Base-by-base conservation (phyloP, 1,140 invertebrate genomes). In the Temnothorax curvispinosus region DNA sequence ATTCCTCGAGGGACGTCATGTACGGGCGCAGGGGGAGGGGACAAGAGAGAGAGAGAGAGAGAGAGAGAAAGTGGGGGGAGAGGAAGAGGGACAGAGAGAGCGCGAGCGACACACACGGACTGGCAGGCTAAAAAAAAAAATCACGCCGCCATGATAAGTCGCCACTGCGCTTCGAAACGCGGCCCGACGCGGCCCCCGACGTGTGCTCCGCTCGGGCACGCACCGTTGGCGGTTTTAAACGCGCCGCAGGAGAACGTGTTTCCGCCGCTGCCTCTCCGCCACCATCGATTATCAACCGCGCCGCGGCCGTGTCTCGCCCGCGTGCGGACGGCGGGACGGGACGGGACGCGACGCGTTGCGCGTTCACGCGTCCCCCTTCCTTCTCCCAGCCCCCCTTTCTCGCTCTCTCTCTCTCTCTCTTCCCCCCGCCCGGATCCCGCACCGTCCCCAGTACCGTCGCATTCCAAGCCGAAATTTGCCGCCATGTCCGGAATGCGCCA, bases 401-500 rank as follows among this genome's bases (percentile, higher is more conserved):
- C 11, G 1, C 32, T 35, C 58, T 32, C 72, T 27, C 15, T 18
- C 60, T 32, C 1, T 15, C 69, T n/a, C 52, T 38, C 5, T 38
- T 15, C 32, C 15, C 15, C 60, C 0, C 15, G 32, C 3, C 60
- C 15, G 60, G 32, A 13, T 32, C 15, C 15, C 5, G 6, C 60
- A 8, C 32, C 60, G 27, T 35, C 52, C 18, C 44, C 47, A 27
- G 15, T 6, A 38, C 41, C 27, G 74, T 15, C 41, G 60, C 76
- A 52, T 78, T 65, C 44, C 76, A 60, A 27, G 35, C 75, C 58
- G 27, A 91, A 93, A 93, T 94, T 93, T 92, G 88, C 93, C 93
- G 94, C 94, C 93, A 94, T 94, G 88, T 91, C 92, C 91, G 91
- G 92, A 90, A 82, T 85, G 80, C 65, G 85, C 44, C 44, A 71